Percentiles rank a stretch among this genome's conserved stretches.
Evolutionary conservation across 2,113 vertebrate species (phyloP).

Genomic region (Otolemur garnettii): DNA sequence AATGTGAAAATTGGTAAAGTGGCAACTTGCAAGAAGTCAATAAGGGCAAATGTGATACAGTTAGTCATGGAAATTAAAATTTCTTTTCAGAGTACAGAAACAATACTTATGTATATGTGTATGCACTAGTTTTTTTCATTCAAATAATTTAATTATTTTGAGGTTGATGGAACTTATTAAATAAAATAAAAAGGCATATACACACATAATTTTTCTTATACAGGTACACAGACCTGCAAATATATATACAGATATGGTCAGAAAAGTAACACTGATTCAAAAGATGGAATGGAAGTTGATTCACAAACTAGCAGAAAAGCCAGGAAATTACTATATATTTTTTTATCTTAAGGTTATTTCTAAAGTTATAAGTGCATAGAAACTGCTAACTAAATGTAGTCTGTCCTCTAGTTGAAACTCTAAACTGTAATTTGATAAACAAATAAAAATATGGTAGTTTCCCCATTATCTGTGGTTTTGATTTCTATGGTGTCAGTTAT

Average conservation of each 20-base stretch:
- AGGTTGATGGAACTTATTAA: background rate
- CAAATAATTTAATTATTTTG: background rate
- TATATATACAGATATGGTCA: background rate
- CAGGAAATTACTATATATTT: background rate
- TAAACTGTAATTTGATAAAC: conserved; percentile 26
- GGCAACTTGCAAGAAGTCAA: background rate
- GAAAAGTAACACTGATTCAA: background rate
- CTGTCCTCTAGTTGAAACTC: background rate
- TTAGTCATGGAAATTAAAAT: background rate
- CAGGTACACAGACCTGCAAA: background rate
- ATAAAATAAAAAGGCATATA: background rate
- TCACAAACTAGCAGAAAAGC: background rate
- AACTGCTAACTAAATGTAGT: background rate
- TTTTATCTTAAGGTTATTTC: background rate
- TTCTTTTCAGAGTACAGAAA: background rate
- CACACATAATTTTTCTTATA: background rate
- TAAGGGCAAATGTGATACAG: background rate
- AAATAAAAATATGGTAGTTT: background rate
- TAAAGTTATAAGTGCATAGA: background rate
- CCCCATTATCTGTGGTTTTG: no score
- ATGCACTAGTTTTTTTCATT: background rate
- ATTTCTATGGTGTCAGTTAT: no score
- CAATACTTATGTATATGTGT: background rate
- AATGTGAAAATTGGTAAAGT: background rate
- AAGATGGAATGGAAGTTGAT: conserved; percentile 5